These are phyloP conservation scores for Galeruca laticollis DNA, from an alignment of 2,888 invertebrate genomes.

Conservation along the genomic window DNA sequence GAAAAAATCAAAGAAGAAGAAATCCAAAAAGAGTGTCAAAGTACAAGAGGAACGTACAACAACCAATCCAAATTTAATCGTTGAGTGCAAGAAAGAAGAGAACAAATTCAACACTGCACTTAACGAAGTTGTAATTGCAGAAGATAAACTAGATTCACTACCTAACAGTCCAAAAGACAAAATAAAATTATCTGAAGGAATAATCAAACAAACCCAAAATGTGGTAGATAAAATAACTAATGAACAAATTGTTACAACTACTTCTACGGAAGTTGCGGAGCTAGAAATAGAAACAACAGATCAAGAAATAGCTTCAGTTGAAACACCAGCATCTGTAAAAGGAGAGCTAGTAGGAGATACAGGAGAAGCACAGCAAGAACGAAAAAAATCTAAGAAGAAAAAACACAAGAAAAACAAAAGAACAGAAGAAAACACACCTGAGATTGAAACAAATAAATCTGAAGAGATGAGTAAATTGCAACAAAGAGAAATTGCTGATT, in stretches of 20 bases:
- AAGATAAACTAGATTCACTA: not conserved
- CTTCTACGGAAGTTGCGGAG: not conserved
- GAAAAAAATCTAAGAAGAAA: constrained; percentile 3
- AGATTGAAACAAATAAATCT: not conserved
- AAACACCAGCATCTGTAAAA: not conserved
- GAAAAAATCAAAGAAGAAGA: constrained; percentile 27
- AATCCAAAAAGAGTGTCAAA: constrained; percentile 5
- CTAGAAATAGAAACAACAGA: constrained; percentile 2
- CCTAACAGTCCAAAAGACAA: not conserved
- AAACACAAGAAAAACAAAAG: constrained; percentile 11
- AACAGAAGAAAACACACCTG: not conserved
- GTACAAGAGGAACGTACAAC: not conserved
- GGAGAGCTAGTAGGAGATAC: not conserved
- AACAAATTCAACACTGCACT: not conserved
- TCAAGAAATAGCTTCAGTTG: not conserved
- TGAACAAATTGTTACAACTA: not conserved
- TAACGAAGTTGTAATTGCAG: not conserved
- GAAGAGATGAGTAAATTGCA: not conserved
- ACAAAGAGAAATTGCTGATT: not conserved
- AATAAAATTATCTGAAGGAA: not conserved
- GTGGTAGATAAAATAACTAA: not conserved
- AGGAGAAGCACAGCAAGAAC: not conserved
- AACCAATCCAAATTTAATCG: not conserved
- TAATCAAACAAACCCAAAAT: not conserved
- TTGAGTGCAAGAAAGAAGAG: not conserved